phyloP scores from a whole-genome alignment of 2,888 invertebrate species.

The Scrobipalpa atriplicella region DNA sequence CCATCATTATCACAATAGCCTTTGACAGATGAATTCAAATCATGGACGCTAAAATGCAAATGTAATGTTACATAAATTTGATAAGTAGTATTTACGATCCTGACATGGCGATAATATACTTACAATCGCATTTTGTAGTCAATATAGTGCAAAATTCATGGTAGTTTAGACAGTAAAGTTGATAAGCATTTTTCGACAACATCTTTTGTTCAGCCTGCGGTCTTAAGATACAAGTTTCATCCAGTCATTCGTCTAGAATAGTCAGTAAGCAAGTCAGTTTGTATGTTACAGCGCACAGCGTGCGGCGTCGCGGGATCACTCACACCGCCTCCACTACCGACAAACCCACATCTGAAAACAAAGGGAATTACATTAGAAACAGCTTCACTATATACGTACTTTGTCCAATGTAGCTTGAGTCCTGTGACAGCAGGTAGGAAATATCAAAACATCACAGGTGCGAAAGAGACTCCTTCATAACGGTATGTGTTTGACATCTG shows the following conservation, averaged over 20 bases:
- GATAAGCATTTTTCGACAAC: too few species aligned
- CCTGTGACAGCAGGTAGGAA: too few species aligned
- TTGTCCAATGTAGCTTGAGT: too few species aligned
- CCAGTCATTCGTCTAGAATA: neutral
- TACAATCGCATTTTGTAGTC: neutral
- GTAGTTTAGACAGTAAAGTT: neutral
- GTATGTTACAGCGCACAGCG: neutral
- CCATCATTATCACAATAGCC: too few species aligned
- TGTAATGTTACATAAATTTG: too few species aligned
- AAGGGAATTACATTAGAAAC: neutral
- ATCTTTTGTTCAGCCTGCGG: neutral
- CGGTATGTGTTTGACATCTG: too few species aligned
- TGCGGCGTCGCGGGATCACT: neutral
- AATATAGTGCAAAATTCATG: neutral
- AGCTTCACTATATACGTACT: neutral
- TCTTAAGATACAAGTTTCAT: neutral
- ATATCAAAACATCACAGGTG: too few species aligned
- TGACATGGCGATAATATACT: too few species aligned
- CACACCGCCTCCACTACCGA: constrained; percentile 5
- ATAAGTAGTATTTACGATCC: too few species aligned
- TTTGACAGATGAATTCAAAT: too few species aligned
- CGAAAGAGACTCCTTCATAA: too few species aligned
- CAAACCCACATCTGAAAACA: neutral
- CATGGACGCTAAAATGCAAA: too few species aligned
- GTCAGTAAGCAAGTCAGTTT: constrained; percentile 4